Conservation (phyloP, 2,113 vertebrate genomes). For the Pagrus major region DNA sequence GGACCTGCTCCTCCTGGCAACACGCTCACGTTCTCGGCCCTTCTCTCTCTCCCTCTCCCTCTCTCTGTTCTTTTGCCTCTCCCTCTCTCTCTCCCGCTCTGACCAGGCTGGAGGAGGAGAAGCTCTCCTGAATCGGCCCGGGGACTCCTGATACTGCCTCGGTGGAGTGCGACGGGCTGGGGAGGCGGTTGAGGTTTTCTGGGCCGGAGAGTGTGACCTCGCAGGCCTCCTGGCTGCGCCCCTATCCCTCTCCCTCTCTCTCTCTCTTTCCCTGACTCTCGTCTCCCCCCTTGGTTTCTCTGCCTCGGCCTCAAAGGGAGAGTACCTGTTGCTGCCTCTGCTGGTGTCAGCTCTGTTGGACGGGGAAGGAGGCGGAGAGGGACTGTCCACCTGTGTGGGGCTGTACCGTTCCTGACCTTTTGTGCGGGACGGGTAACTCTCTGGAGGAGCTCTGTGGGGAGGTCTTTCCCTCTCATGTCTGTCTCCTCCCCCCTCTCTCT, state of each 20-base stretch:
- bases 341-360: slow-evolving; percentile 21
- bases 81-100: slow-evolving; percentile 55
- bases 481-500: slow-evolving; percentile 31
- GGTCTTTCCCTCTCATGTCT: slow-evolving; percentile 48
- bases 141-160: slow-evolving; percentile 79
- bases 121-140: slow-evolving; percentile 53
- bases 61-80: slow-evolving; percentile 37
- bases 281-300: slow-evolving; percentile 55
- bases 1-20: slow-evolving; percentile 70
- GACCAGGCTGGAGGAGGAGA: slow-evolving; percentile 68
- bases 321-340: slow-evolving; percentile 32
- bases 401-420: slow-evolving; percentile 77
- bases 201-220: slow-evolving; percentile 45
- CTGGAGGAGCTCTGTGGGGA: slow-evolving; percentile 28
- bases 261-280: slow-evolving; percentile 48
- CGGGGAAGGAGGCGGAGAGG: slow-evolving; percentile 63
- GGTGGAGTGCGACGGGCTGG: slow-evolving; percentile 77
- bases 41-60: slow-evolving; percentile 45
- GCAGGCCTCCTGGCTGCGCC: slow-evolving; percentile 26
- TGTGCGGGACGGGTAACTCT: background rate
- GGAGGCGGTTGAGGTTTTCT: slow-evolving; percentile 34
- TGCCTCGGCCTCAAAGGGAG: slow-evolving; percentile 37
- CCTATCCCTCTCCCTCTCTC: slow-evolving; percentile 34
- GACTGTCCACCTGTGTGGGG: slow-evolving; percentile 68
- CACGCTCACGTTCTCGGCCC: slow-evolving; percentile 53